These are phyloP conservation scores for Drosophila fuyamai DNA, from an alignment of 1,140 invertebrate species.

Conservation along the genomic window DNA sequence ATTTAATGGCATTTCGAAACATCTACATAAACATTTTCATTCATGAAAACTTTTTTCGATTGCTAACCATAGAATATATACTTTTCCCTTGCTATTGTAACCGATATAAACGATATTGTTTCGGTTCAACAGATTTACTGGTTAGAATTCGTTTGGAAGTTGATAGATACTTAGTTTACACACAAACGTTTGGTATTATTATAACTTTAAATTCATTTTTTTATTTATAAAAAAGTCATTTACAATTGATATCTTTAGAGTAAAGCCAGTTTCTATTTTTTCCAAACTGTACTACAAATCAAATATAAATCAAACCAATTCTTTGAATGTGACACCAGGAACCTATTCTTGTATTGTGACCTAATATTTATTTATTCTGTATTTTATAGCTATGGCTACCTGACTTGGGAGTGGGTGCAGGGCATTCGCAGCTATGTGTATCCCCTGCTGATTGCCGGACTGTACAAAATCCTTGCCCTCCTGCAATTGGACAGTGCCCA, in stretches of 20 bases:
- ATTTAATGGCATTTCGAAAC: too few relatives aligned
- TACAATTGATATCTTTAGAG: too few relatives aligned
- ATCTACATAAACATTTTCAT: neutral
- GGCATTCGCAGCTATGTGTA: slow-evolving; percentile 94
- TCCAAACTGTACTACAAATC: too few relatives aligned
- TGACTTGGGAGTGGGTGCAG: slow-evolving; percentile 96
- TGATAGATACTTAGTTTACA: too few relatives aligned
- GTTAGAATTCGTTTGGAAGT: too few relatives aligned
- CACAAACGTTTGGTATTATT: too few relatives aligned
- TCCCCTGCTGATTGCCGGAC: slow-evolving; percentile 89
- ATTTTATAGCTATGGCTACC: slow-evolving; percentile 89
- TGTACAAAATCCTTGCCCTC: slow-evolving; percentile 88
- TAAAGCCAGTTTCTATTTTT: too few relatives aligned
- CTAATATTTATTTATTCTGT: neutral
- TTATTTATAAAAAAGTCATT: too few relatives aligned
- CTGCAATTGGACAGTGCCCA: slow-evolving; percentile 88
- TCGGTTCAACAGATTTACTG: too few relatives aligned
- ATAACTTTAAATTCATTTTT: too few relatives aligned
- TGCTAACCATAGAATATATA: neutral
- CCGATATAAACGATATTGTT: too few relatives aligned
- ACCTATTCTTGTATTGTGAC: neutral
- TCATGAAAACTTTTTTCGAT: neutral
- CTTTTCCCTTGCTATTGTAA: too few relatives aligned
- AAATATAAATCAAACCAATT: neutral
- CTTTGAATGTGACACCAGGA: neutral